Base-by-base conservation (phyloP, 2,113 vertebrate genomes). In the Gobius niger region DNA sequence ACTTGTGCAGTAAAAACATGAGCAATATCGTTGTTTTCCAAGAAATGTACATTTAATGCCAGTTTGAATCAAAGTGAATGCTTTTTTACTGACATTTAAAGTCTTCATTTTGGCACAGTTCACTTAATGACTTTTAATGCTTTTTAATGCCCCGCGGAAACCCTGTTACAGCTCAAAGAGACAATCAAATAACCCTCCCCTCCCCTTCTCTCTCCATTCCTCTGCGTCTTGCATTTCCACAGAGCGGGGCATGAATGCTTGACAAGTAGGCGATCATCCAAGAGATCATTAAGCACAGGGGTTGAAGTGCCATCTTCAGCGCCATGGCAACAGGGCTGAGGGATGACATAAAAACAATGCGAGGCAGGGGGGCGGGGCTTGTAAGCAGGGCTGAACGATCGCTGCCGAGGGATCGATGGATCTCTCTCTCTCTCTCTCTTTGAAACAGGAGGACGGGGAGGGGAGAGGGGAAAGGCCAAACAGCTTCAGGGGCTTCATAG, bases 211-310 rank as follows among this genome's bases (percentile, higher is more conserved):
- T 3, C 76, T 76, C 81, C 84, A 71, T 82, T 82, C 69, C 76
- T 87, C 76, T 82, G 75, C 64, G 80, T 82, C 83, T 82, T 80
- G 80, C 81, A 77, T 91, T 88, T 89, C 79, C 83, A 82, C 88
- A 89, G 87, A 88, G 70, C 81, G 75, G 83, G 84, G 79, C 87
- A 85, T 88, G 89, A 87, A 85, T 86, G 83, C 88, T 90, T 90
- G 91, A 91, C 91, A 90, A 92, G 91, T 90, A 91, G 91, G 91
- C 91, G 89, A 91, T 92, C 91, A 92, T 92, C 91, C 91, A 92
- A 92, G 91, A 93, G 90, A 93, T 93, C 92, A 93, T 93, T 93
- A 93, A 92, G 91, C 91, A 87, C 89, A 91, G 89, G 89, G 91
- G 90, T 90, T 93, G 89, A 92, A 93, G 91, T 92, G 91, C 89